Base-by-base conservation (phyloP, 2,113 vertebrate species). In the Cheirogaleus medius region DNA sequence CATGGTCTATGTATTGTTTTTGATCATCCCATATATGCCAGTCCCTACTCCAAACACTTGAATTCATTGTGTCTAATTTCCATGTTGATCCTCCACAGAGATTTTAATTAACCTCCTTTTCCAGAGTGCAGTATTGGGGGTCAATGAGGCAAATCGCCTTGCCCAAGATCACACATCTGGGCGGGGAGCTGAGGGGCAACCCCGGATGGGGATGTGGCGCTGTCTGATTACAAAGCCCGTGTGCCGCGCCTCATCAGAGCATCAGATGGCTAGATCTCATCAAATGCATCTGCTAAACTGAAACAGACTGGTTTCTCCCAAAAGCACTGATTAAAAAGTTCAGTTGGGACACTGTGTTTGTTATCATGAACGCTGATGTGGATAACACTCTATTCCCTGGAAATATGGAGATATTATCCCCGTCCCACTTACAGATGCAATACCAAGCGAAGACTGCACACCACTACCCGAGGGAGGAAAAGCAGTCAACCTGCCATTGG, bases 241-340 rank as follows among this genome's bases (percentile, higher is more conserved):
- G 11, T 17, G 68, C 93, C 83, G 77, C 8, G 3, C 32, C 29
- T 49, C 68, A 5, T 58, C 42, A 44, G 20, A 3, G 73, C 42
- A 1, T 91, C 66, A 13, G 39, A 89, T 47, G 82, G 32, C 32
- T 17, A 37, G 42, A 74, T 32, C 86, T 21, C 77, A 44, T 49
- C 73, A 56, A 23, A 4, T 6, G 2, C 49, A 32, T 83, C 91
- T 66, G 71, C 47, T 82, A 68, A 83, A n/a, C 1, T 1, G 17
- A 91, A 92, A 21, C 77, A 83, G 73, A 47, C 54, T 56, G 27
- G 39, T 0, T 32, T 37, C 44, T 71, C 77, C 91, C n/a, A 2
- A 23, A 82, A 89, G 42, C 4, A 56, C 86, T 17, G 82, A 81
- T 77, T 54, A 32, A 71, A 95, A 94, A 69, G 91, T 83, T 74